phyloP scores from a whole-genome alignment of 2,888 invertebrate species.

The Metopia argyrocephala region DNA sequence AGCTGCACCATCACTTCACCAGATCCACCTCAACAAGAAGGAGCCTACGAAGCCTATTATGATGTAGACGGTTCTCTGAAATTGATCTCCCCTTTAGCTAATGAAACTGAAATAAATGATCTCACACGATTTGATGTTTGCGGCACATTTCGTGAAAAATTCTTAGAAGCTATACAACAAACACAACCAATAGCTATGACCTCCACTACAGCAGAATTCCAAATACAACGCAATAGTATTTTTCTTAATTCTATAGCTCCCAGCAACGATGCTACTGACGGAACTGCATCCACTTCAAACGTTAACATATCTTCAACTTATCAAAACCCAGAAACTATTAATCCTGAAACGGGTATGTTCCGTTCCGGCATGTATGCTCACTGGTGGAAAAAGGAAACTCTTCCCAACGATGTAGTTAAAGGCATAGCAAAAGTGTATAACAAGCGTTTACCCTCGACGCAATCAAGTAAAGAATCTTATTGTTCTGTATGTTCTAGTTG shows the following conservation, averaged over 20 bases:
- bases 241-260: constrained; percentile 69
- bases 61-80: constrained; percentile 71
- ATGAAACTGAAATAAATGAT: constrained; percentile 67
- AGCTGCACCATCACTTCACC: constrained; percentile 88
- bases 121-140: constrained; percentile 76
- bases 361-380: constrained; percentile 92
- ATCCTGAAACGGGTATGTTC: constrained; percentile 79
- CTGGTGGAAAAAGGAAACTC: constrained; percentile 94
- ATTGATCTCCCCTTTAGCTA: constrained; percentile 49
- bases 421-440: constrained; percentile 78
- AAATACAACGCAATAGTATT: constrained; percentile 76
- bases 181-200: constrained; percentile 23
- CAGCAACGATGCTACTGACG: constrained; percentile 28
- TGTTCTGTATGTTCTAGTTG: constrained; percentile 73
- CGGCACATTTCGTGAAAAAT: constrained; percentile 77
- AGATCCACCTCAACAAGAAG: constrained; percentile 79
- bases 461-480: constrained; percentile 79
- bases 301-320: constrained; percentile 42
- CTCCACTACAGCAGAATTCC: constrained; percentile 66
- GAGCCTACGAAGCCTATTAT: constrained; percentile 69
- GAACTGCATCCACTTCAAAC: constrained; percentile 26
- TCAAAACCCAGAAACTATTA: constrained; percentile 37
- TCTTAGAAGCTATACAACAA: constrained; percentile 69
- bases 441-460: constrained; percentile 79
- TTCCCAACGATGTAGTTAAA: constrained; percentile 84